These are phyloP conservation scores for Bombus terrestris DNA, from an alignment of 1,140 invertebrate genomes.

Conservation along the genomic window DNA sequence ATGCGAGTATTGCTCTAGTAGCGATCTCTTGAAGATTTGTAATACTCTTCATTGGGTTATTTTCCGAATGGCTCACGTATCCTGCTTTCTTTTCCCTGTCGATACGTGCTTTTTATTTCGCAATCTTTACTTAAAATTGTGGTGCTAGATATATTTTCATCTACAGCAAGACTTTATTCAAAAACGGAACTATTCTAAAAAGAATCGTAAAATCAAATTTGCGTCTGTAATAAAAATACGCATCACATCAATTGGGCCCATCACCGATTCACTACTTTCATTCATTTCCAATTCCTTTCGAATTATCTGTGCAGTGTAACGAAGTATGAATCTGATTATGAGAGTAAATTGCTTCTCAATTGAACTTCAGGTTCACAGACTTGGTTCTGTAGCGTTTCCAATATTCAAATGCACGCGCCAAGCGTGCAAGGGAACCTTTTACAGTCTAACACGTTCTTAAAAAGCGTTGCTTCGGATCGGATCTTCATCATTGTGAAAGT, in stretches of 20 bases:
- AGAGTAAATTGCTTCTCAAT: conserved; percentile 34
- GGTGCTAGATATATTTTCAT: not conserved
- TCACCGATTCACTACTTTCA: not conserved
- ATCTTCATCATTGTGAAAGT: not conserved
- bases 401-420: not conserved
- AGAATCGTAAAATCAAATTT: no score
- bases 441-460: not conserved
- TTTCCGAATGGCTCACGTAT: no score
- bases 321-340: conserved; percentile 6
- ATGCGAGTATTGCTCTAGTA: not conserved
- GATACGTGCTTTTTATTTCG: no score
- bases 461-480: not conserved
- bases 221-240: not conserved
- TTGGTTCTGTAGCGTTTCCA: conserved; percentile 10
- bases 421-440: not conserved
- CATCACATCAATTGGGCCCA: no score
- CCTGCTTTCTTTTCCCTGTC: no score
- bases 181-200: no score
- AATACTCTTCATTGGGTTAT: not conserved
- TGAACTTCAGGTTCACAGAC: not conserved
- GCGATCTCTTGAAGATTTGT: not conserved
- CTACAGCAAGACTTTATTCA: not conserved
- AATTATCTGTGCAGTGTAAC: conserved; percentile 32
- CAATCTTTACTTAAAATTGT: no score
- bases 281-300: not conserved